phyloP scores from a whole-genome alignment of 2,113 vertebrate species.

The Hippocampus comes region DNA sequence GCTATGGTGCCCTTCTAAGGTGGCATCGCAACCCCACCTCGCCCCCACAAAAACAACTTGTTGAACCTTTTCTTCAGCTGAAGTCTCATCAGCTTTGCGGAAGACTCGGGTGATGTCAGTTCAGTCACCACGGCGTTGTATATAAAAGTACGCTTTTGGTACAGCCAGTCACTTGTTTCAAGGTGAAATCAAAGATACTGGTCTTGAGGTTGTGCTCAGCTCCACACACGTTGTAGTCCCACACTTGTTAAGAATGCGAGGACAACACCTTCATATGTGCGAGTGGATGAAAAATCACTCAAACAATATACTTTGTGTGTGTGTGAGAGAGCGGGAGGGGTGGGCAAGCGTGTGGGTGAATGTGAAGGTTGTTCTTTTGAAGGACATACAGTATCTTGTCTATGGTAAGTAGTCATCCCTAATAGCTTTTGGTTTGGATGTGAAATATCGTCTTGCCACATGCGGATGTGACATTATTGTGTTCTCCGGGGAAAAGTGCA shows the following conservation, averaged over 20 bases:
- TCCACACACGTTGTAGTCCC: neutral
- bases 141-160: neutral
- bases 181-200: neutral
- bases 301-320: conserved; percentile 40
- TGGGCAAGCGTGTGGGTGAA: conserved; percentile 48
- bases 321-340: conserved; percentile 9
- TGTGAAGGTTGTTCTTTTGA: conserved; percentile 88
- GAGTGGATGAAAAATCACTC: conserved; percentile 51
- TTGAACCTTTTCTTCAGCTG: neutral
- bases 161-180: neutral
- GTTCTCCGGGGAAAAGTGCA: conserved; percentile 83
- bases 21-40: too few species aligned
- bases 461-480: conserved; percentile 89
- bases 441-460: conserved; percentile 91
- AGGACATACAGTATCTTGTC: conserved; percentile 83
- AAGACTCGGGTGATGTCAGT: neutral
- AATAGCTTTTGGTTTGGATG: conserved; percentile 90
- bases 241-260: neutral
- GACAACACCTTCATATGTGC: conserved; percentile 23
- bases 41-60: neutral
- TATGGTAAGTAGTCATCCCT: conserved; percentile 92
- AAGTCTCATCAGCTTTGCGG: neutral
- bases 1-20: too few species aligned
- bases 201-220: neutral
- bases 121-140: neutral